Percentiles rank a stretch among this genome's conserved stretches.
Evolutionary conservation across 2,113 vertebrate species (phyloP).

Genomic region (Scolopax mira): DNA sequence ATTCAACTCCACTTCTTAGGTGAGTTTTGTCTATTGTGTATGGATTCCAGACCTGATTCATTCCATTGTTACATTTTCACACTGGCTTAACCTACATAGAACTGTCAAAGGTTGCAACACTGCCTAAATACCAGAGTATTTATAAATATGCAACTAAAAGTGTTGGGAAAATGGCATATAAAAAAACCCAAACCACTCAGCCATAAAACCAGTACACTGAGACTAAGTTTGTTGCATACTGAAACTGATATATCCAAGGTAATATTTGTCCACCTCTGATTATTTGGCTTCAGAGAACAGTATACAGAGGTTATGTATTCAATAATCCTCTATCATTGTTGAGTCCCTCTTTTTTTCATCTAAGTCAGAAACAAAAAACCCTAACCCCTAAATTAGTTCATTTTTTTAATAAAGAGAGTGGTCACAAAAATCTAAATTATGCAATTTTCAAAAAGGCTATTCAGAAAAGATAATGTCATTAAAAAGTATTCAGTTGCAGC

Average conservation of each 20-base stretch:
- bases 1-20: neutral
- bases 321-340: neutral
- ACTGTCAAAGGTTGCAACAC: neutral
- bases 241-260: neutral
- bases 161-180: neutral
- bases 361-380: neutral
- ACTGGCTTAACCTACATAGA: neutral
- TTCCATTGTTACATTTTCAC: neutral
- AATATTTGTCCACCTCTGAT: neutral
- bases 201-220: neutral
- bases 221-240: neutral
- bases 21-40: neutral
- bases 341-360: neutral
- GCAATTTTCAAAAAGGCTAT: neutral
- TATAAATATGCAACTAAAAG: neutral
- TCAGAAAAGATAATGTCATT: neutral
- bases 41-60: neutral
- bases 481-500: neutral
- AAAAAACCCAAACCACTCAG: neutral
- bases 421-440: neutral
- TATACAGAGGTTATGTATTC: neutral
- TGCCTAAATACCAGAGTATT: neutral
- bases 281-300: neutral
- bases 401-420: constrained; percentile 31
- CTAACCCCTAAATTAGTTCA: neutral